Percentiles rank a stretch among this genome's conserved stretches.
Conservation (phyloP, 2,113 vertebrate species). For the Corythaixoides concolor region DNA sequence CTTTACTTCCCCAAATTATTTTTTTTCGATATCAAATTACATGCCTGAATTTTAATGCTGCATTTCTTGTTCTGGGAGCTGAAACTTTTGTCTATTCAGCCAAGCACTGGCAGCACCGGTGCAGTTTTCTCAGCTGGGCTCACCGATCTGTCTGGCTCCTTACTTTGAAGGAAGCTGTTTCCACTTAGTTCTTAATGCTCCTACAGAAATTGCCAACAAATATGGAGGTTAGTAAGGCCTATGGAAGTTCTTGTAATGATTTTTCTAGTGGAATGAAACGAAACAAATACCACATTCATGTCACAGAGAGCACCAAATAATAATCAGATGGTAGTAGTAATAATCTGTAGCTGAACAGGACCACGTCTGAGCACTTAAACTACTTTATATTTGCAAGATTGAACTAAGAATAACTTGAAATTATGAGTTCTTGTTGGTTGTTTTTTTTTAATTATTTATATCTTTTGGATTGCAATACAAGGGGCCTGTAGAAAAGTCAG, state of each 20-base stretch:
- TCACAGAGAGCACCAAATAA: not conserved
- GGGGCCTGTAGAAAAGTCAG: not conserved
- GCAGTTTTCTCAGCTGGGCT: not conserved
- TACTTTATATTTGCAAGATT: not conserved
- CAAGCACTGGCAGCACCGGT: not conserved
- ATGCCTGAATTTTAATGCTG: conserved; percentile 3
- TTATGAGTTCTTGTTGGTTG: not conserved
- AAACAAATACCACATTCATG: not conserved
- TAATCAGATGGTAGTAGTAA: not conserved
- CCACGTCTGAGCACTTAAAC: not conserved
- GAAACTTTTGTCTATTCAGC: not conserved
- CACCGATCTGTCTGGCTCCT: not conserved
- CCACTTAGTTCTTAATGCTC: not conserved
- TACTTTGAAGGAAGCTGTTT: not conserved
- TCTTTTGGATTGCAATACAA: not conserved
- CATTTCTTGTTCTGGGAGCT: not conserved
- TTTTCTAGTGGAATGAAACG: not conserved
- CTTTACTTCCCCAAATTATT: not conserved
- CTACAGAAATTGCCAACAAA: not conserved
- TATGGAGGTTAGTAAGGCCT: not conserved
- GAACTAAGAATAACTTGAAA: not conserved
- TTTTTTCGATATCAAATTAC: not conserved
- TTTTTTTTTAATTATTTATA: not conserved
- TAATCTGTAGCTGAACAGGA: not conserved
- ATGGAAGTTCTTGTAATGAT: not conserved